phyloP scores from a whole-genome alignment of 2,113 vertebrate genomes.

The Peromyscus maniculatus region DNA sequence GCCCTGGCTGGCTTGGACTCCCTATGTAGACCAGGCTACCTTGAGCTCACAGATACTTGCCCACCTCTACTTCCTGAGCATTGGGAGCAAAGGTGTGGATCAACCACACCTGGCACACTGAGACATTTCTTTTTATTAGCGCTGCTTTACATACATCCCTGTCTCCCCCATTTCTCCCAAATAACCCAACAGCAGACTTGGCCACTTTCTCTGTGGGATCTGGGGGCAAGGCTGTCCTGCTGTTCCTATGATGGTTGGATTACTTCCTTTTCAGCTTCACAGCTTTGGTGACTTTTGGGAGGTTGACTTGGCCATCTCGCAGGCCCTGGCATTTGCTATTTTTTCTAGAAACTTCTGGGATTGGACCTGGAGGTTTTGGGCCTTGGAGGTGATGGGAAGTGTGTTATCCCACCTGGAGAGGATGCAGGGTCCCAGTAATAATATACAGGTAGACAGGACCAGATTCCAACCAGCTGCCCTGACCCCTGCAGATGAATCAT shows the following conservation, averaged over 20 bases:
- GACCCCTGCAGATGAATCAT: background rate
- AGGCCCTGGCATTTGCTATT: background rate
- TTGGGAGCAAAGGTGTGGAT: background rate
- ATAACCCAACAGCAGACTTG: background rate
- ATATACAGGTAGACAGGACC: background rate
- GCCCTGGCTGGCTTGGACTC: no score
- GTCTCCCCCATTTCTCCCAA: background rate
- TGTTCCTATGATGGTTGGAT: background rate
- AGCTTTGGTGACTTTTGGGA: background rate
- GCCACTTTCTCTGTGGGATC: background rate
- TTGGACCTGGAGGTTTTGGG: background rate
- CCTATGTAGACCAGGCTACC: no score
- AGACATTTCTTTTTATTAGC: background rate
- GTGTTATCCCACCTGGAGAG: background rate
- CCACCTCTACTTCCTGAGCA: background rate
- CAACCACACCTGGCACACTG: background rate
- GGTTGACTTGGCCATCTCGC: background rate
- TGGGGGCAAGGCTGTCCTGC: background rate
- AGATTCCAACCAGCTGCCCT: background rate
- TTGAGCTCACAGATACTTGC: background rate
- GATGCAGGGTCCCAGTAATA: background rate
- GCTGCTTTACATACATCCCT: background rate
- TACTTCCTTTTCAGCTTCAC: background rate
- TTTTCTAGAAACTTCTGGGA: background rate
- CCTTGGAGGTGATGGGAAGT: background rate